A percentile compares a stretch with the other conserved stretches of the same genome.
Conservation (phyloP, 2,113 vertebrate species). For the Sinosuthora webbiana region DNA sequence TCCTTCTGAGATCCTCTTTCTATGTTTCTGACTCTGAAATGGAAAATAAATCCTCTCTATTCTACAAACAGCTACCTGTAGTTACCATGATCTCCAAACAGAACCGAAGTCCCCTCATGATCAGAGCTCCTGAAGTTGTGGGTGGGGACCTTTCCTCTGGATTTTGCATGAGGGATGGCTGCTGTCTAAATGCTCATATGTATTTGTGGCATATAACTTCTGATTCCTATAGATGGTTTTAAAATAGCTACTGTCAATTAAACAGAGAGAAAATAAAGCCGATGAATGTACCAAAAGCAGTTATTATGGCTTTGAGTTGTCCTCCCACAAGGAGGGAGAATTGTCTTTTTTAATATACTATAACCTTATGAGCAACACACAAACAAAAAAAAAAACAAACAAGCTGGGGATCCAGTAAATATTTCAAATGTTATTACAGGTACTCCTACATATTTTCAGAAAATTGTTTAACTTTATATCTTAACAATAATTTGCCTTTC, state of each 20-base stretch:
- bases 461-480: neutral
- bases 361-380: neutral
- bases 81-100: neutral
- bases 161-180: neutral
- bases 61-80: neutral
- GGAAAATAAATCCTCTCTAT: neutral
- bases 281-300: neutral
- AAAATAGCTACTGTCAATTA: neutral
- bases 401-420: neutral
- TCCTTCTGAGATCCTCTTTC: neutral
- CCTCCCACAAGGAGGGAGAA: neutral
- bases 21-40: neutral
- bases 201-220: neutral
- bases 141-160: neutral
- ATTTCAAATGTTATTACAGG: neutral
- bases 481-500: neutral
- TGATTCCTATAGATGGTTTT: neutral
- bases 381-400: neutral
- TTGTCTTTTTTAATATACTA: neutral
- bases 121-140: neutral
- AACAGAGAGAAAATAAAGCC: neutral
- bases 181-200: neutral
- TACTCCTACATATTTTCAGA: neutral
- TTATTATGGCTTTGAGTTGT: neutral
- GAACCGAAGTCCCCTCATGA: accelerated